Base-by-base conservation (phyloP, 2,888 invertebrate genomes). In the Idaea straminata region DNA sequence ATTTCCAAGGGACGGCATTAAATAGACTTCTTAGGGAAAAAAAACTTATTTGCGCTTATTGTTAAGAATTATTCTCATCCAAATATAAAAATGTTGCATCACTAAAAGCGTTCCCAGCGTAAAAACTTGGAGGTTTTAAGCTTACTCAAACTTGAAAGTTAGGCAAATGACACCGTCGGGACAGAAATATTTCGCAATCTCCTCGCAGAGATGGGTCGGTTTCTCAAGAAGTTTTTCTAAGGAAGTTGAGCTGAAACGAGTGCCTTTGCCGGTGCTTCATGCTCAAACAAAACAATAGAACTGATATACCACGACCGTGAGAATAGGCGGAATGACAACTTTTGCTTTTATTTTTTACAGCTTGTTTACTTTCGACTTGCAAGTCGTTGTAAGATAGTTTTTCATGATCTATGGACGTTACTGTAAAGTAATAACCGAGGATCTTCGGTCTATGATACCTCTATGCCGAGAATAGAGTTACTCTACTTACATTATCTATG, bases 141-240 rank as follows among this genome's bases (percentile, higher is more conserved):
- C 88, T 88, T 84, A 85, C 87, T 87, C 84, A 84, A 87, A 88
- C 85, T 85, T 81, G 79, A 84, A 89, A 89, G 88, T 89, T 89
- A 86, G 84, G 85, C 81, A 89, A 89, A 89, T 88, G 89, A 89
- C 86, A 87, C 89, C 86, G 83, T 78, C 72, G 88, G 88, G 89
- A 90, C 86, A 80, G 79, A 83, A 83, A 86, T 87, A 85, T 87
- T 86, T 85, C 81, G 87, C 88, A 89, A 89, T 89, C 84, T 88
- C 83, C 82, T 82, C 83, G 75, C 80, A 81, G 79, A 83, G 83
- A 86, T 84, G 84, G 83, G 82, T 82, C 78, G 83, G 82, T 82
- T 83, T 81, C 81, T 72, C 75, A 64, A 62, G 69, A 86, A 86
- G 82, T 86, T 87, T 86, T 86, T 81, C 74, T 77, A 81, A 83